Conservation (phyloP, 2,797 vertebrate genomes). For the Pogoniulus pusillus region DNA sequence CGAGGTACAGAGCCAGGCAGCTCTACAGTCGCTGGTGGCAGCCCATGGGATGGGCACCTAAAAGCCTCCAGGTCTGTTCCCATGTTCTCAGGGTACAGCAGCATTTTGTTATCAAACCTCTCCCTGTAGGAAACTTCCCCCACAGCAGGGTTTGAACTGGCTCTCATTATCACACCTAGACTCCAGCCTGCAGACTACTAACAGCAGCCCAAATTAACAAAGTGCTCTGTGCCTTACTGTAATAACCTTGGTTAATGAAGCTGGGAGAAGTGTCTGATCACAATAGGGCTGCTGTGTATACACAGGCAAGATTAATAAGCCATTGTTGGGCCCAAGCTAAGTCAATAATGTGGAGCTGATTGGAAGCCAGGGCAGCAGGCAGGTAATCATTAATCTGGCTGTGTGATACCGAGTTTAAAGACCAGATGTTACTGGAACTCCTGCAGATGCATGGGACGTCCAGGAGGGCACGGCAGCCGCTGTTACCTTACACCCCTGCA, state of each 20-base stretch:
- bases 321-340: background rate
- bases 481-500: slow-evolving; percentile 20
- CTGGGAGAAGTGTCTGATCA: background rate
- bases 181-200: background rate
- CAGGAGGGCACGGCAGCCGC: background rate
- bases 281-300: background rate
- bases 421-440: slow-evolving; percentile 17
- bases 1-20: background rate
- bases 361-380: background rate
- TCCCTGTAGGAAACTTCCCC: background rate
- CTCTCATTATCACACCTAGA: background rate
- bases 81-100: accelerated
- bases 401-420: background rate
- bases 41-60: accelerated
- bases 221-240: background rate
- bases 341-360: slow-evolving; percentile 11
- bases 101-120: background rate
- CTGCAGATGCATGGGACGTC: background rate
- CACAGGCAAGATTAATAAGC: slow-evolving; percentile 18
- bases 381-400: slow-evolving; percentile 26
- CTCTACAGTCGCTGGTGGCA: background rate
- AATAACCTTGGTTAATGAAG: background rate
- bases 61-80: no score
- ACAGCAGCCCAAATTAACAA: background rate
- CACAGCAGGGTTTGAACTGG: background rate